Base-by-base conservation (phyloP, 2,888 invertebrate species). In the Latrodectus elegans region DNA sequence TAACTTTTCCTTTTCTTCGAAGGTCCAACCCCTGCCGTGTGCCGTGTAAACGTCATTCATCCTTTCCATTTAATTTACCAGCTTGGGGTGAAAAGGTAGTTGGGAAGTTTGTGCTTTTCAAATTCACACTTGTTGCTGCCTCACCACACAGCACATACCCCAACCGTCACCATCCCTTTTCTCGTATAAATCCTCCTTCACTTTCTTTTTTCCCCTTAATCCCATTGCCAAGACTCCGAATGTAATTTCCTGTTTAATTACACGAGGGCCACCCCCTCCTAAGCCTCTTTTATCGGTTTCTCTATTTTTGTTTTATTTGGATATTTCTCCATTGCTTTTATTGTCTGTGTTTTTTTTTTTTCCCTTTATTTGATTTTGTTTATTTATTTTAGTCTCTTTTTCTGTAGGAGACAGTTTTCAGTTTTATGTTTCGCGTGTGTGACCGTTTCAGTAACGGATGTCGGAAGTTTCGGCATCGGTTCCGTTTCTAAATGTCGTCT, bases 171-270 rank as follows among this genome's bases (percentile, higher is more conserved):
- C 38, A 6, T 38, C 38, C 38, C 38, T 38, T 38, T 38, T 38
- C 38, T 74, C 60, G 64, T 80, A 81, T 86, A 86, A 86, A 86
- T 86, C 80, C 85, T 70, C 38, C 79, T 71, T 17, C 73, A 60
- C 71, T 81, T 74, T 71, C 72, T 76, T 64, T 67, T 77, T 49
- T 26, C 64, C 70, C 53, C 78, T 53, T 88, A 88, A 88, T 88
- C 87, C 83, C 53, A 83, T 88, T 88, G 53, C 78, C 51, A 73
- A 81, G 68, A 38, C 81, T 81, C 87, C 78, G 87, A 83, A 83
- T 88, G 87, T 88, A 88, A 88, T 88, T 88, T 88, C 87, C 87
- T 88, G 87, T 88, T 88, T 88, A 88, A 88, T 88, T 88, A 88
- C 87, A 88, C 52, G 82, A 72, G 67, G 22, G 77, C 73, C 86